A percentile compares a stretch with the other conserved stretches of the same genome.
Evolutionary conservation across 2,797 vertebrate genomes (phyloP).

Genomic region (Vireo griseus): DNA sequence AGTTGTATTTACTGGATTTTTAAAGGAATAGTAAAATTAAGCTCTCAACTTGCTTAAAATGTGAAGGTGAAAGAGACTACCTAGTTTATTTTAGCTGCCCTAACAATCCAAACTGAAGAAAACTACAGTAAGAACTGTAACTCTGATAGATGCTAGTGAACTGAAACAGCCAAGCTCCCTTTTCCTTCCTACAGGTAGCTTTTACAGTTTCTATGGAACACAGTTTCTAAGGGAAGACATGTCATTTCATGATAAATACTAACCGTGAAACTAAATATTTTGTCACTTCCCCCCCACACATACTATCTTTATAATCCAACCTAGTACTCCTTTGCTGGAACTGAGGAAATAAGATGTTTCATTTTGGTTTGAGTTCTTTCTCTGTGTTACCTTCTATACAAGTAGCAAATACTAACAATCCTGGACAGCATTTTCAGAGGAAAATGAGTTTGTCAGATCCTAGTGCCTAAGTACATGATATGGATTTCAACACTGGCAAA

Average conservation of each 20-base stretch:
- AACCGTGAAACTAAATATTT: conserved; percentile 40
- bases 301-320: conserved; percentile 7
- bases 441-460: neutral
- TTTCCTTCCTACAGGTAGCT: conserved; percentile 7
- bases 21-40: neutral
- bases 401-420: neutral
- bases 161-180: neutral
- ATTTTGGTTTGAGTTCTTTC: neutral
- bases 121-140: neutral
- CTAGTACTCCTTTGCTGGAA: neutral
- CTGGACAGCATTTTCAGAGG: neutral
- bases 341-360: neutral
- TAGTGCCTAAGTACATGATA: neutral
- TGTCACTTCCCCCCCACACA: neutral
- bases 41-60: neutral
- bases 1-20: neutral
- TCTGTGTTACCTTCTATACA: neutral
- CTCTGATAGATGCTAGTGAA: neutral
- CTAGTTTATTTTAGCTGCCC: neutral
- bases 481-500: neutral
- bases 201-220: neutral
- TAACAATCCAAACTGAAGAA: neutral
- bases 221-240: conserved; percentile 22
- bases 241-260: conserved; percentile 38
- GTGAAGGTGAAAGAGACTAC: neutral